A percentile compares a stretch with the other conserved stretches of the same genome.
These are phyloP conservation scores for Hippoglossus stenolepis DNA, from an alignment of 2,113 vertebrate species.

Conservation along the genomic window DNA sequence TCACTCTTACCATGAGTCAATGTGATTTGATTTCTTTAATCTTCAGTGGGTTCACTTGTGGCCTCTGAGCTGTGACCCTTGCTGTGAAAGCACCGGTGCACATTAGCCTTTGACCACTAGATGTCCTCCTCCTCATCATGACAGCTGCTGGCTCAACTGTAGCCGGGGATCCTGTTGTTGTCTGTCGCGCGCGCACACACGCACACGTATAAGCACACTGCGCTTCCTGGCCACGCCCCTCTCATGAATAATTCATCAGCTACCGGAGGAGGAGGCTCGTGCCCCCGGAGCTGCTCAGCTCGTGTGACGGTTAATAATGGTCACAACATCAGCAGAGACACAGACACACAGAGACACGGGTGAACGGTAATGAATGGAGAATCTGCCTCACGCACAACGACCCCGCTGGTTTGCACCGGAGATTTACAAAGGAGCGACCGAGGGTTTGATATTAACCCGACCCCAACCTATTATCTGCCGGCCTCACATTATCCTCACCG, in stretches of 20 bases:
- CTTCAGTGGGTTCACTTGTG: too few species aligned
- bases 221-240: conserved; percentile 61
- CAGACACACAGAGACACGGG: not conserved
- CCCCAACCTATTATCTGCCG: conserved; percentile 56
- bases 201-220: not conserved
- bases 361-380: conserved; percentile 39
- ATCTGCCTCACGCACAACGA: conserved; percentile 23
- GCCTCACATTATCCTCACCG: conserved; percentile 5
- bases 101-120: conserved; percentile 23
- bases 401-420: conserved; percentile 19
- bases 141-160: conserved; percentile 6
- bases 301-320: conserved; percentile 27
- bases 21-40: too few species aligned
- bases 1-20: too few species aligned
- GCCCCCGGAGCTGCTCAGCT: conserved; percentile 55
- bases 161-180: conserved; percentile 3
- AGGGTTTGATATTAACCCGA: conserved; percentile 45
- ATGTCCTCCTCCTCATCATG: conserved; percentile 4
- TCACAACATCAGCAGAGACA: not conserved
- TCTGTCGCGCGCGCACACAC: not conserved
- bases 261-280: conserved; percentile 59
- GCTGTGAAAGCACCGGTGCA: not conserved
- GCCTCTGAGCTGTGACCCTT: not conserved
- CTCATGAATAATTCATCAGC: conserved; percentile 69
- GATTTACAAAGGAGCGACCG: conserved; percentile 40